Evolutionary conservation across 2,797 vertebrate species (phyloP).

Genomic region (Lacerta viridis): DNA sequence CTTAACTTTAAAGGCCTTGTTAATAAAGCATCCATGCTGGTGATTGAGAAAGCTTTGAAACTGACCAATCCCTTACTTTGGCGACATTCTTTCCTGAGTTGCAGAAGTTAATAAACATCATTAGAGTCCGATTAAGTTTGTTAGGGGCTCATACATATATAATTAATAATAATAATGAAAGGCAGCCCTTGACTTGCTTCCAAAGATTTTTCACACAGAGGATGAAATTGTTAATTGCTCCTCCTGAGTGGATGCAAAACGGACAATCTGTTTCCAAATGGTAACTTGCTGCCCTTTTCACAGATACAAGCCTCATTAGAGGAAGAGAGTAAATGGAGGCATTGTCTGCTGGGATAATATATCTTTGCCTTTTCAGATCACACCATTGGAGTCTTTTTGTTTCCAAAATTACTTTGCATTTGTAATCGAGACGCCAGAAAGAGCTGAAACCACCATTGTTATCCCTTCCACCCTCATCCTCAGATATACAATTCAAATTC

Average conservation of each 20-base stretch:
- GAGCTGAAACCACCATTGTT: slow-evolving; percentile 3
- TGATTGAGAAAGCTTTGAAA: slow-evolving; percentile 9
- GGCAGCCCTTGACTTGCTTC: slow-evolving; percentile 38
- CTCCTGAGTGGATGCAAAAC: slow-evolving; percentile 44
- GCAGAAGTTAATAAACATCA: slow-evolving; percentile 16
- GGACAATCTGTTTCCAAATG: slow-evolving; percentile 59
- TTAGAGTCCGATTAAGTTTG: slow-evolving; percentile 28
- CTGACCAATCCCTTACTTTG: not conserved
- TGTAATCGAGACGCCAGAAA: slow-evolving; percentile 39
- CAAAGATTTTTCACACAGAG: slow-evolving; percentile 33
- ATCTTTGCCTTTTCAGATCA: slow-evolving; percentile 61
- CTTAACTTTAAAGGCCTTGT: slow-evolving; percentile 10
- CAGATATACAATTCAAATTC: slow-evolving; percentile 32
- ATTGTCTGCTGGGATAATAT: slow-evolving; percentile 58
- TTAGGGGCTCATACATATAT: not conserved
- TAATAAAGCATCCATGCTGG: not conserved
- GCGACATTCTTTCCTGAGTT: not conserved
- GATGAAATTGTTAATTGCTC: slow-evolving; percentile 66
- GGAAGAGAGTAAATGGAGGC: slow-evolving; percentile 41
- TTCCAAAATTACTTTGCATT: slow-evolving; percentile 46
- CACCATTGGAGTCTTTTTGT: slow-evolving; percentile 34
- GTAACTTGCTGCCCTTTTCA: slow-evolving; percentile 73
- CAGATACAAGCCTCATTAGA: slow-evolving; percentile 64
- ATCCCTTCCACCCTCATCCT: fast-evolving
- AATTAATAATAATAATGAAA: not conserved